These are phyloP conservation scores for Dermochelys coriacea DNA, from an alignment of 2,797 vertebrate genomes.

Conservation along the genomic window DNA sequence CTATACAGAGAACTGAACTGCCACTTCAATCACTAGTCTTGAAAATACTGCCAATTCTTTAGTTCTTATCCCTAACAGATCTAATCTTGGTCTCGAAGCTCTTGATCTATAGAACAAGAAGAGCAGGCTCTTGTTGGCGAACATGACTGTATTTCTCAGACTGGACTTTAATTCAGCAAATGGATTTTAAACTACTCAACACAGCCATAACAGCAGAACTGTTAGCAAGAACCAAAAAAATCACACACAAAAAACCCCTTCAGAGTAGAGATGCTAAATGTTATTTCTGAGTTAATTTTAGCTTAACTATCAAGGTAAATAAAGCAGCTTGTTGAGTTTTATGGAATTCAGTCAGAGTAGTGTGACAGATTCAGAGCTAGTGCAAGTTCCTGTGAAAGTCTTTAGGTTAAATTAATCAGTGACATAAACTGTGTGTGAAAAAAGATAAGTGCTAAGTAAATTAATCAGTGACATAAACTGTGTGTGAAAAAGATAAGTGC, in stretches of 20 bases:
- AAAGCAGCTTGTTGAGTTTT: not conserved
- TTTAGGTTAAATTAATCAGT: not conserved
- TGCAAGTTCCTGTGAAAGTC: not conserved
- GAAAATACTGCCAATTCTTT: not conserved
- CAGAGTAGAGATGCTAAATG: not conserved
- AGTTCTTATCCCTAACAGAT: not conserved
- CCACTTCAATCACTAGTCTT: not conserved
- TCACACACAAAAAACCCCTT: not conserved
- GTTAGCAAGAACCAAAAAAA: not conserved
- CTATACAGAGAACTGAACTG: not conserved
- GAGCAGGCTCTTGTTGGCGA: not conserved
- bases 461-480: not conserved
- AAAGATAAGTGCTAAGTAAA: not conserved
- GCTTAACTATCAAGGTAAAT: not conserved
- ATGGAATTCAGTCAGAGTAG: not conserved
- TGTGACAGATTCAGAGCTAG: not conserved
- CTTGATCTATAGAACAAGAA: accelerated
- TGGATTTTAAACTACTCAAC: not conserved
- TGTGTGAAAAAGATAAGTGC: too few relatives aligned
- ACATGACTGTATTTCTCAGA: not conserved
- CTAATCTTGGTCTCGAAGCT: not conserved
- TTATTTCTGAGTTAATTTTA: not conserved
- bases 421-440: too few relatives aligned
- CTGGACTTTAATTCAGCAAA: not conserved
- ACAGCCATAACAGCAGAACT: not conserved